These are phyloP conservation scores for Sylvicola cinctus DNA, from an alignment of 2,888 invertebrate species.

Conservation along the genomic window DNA sequence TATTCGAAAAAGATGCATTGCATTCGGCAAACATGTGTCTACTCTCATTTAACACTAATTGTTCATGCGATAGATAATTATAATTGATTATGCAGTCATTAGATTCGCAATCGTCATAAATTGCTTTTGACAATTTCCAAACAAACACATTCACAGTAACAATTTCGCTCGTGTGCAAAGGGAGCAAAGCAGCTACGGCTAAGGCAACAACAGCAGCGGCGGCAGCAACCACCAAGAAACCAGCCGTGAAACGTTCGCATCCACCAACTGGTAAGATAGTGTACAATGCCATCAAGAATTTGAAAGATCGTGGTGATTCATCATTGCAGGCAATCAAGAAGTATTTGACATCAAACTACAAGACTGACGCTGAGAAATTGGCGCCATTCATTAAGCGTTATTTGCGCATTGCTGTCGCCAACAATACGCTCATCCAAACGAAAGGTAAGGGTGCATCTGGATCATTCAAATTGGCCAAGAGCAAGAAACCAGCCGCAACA, in stretches of 20 bases:
- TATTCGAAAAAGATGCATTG: no score
- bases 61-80: no score
- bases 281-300: conserved; percentile 28
- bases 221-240: conserved; percentile 15
- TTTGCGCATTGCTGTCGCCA: conserved; percentile 32
- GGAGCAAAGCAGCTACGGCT: conserved; percentile 3
- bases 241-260: conserved; percentile 24
- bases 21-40: no score
- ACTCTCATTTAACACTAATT: no score
- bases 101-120: no score
- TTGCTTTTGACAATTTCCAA: no score
- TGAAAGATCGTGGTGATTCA: conserved; percentile 35
- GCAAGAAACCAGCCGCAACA: conserved; percentile 9
- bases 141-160: no score
- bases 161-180: no score
- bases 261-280: conserved; percentile 36
- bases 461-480: conserved; percentile 23
- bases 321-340: conserved; percentile 38
- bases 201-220: conserved; percentile 10
- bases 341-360: conserved; percentile 35
- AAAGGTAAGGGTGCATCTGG: conserved; percentile 33
- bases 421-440: conserved; percentile 31
- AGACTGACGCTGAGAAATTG: conserved; percentile 34
- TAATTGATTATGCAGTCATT: no score
- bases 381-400: conserved; percentile 37